A percentile compares a stretch with the other conserved stretches of the same genome.
Evolutionary conservation across 1,140 invertebrate genomes (phyloP).

Genomic region (Drosophila micromelanica): DNA sequence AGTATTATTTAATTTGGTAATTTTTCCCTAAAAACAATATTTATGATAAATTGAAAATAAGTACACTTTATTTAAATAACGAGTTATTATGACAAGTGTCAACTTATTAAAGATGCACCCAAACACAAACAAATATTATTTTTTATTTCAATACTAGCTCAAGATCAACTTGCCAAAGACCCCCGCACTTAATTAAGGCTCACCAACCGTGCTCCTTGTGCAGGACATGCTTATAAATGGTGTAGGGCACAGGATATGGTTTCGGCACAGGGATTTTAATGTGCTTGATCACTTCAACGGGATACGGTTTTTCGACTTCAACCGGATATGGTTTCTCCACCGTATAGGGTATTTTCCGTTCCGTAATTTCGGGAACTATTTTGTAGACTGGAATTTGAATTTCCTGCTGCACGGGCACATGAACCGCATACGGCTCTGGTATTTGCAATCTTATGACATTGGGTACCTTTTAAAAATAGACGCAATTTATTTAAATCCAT

Average conservation of each 20-base stretch:
- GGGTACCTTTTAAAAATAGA: conserved; percentile 84
- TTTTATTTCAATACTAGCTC: conserved; percentile 34
- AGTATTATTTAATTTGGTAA: too few species aligned
- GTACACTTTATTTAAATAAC: too few species aligned
- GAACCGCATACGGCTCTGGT: conserved; percentile 89
- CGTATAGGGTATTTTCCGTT: conserved; percentile 90
- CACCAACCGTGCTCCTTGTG: conserved; percentile 86
- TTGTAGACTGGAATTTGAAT: conserved; percentile 91
- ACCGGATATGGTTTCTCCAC: conserved; percentile 91
- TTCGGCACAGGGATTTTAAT: conserved; percentile 91
- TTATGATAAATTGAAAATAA: too few species aligned
- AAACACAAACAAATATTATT: not conserved
- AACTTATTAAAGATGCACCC: too few species aligned
- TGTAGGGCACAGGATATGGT: conserved; percentile 91
- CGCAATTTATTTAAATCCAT: not conserved
- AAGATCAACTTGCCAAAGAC: conserved; percentile 2
- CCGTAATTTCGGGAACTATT: conserved; percentile 87
- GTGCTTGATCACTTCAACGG: conserved; percentile 91
- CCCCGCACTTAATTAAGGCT: not conserved
- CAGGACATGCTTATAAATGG: conserved; percentile 92
- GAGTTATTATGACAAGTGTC: too few species aligned
- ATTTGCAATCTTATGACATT: conserved; percentile 90
- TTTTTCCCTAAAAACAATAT: too few species aligned
- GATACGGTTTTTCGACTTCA: conserved; percentile 90
- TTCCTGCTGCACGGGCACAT: conserved; percentile 89